Evolutionary conservation across 2,888 invertebrate genomes (phyloP), one percentile per base, ranked within the genome.

Genomic region (Ophraella communa): DNA sequence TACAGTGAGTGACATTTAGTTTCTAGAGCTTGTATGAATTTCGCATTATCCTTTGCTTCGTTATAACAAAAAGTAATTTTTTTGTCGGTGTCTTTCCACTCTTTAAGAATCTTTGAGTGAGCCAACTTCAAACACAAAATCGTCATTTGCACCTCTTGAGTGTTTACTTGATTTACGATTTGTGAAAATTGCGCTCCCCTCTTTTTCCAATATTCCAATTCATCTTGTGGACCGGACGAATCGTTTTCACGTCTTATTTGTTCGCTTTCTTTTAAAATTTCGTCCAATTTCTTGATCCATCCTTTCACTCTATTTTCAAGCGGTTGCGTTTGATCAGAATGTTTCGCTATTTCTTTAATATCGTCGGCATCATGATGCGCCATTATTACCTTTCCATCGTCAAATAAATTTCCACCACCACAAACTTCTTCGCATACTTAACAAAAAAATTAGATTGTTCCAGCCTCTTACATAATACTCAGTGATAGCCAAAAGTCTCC

Each of bases 141-240:
- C 0, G 94, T 93, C 76, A 90, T 87, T 79, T 90, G 90, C 0
- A 93, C 91, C 82, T 94, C 92, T 52, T 85, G 87, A 51, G 89
- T 88, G 87, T 90, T 79, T 65, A 94, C 84, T 78, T 92, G 91
- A 3, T 89, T 88, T 10, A 92, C 87, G 0, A 95, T 87, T 79
- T 94, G 93, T 4, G 94, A 95, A 80, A 98, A 96, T 79, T 94
- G 95, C 0, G 96, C 95, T 39, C 95, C 94, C 30, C 97, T 86
- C 75, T 93, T 92, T 83, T 97, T 97, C 97, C 97, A 98, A 81
- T 97, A 97, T 75, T 95, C 94, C 39, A 98, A 84, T 79, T 98
- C 98, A 77, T 97, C 96, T 78, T 96, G 94, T 0, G 97, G 97
- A 0, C 96, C 96, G 57, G 92, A 92, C 3, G 92, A 91, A 80